Evolutionary conservation across 1,140 invertebrate genomes (phyloP).

Genomic region (Trichonephila clavata): DNA sequence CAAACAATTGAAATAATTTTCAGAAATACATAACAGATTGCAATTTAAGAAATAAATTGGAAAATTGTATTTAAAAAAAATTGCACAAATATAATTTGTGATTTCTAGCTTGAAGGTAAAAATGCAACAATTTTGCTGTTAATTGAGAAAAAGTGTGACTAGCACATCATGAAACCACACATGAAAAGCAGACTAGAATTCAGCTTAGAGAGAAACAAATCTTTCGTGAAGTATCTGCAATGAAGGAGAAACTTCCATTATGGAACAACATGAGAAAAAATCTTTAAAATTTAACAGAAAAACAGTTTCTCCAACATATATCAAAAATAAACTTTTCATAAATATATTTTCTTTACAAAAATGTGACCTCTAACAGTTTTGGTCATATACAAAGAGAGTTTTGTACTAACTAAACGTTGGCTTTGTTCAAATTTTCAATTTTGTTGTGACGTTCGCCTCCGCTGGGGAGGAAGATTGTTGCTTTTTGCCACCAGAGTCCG

Average conservation of each 20-base stretch:
- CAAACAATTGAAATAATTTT: background rate
- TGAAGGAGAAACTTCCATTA: background rate
- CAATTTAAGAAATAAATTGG: background rate
- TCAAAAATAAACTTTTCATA: constrained; percentile 74
- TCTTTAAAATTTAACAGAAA: constrained; percentile 33
- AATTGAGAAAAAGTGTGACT: background rate
- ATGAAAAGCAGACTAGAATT: constrained; percentile 18
- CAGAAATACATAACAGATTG: background rate
- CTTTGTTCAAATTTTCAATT: constrained; percentile 19
- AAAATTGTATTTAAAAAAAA: background rate
- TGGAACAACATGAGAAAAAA: constrained; percentile 1
- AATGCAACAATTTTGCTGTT: no score
- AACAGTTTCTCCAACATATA: constrained; percentile 71
- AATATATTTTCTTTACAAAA: constrained; percentile 63
- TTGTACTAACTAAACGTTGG: constrained; percentile 64
- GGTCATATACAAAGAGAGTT: background rate
- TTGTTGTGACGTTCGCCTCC: constrained; percentile 33
- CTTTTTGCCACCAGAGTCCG: constrained; percentile 92
- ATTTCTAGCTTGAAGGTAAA: background rate
- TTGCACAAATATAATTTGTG: constrained; percentile 3
- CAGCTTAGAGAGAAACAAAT: background rate
- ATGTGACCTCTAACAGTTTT: background rate
- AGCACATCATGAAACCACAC: constrained; percentile 8
- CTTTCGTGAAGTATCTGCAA: background rate
- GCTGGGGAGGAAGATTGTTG: background rate